Conservation (phyloP, 2,113 vertebrate species). For the Gymnarchus niloticus region DNA sequence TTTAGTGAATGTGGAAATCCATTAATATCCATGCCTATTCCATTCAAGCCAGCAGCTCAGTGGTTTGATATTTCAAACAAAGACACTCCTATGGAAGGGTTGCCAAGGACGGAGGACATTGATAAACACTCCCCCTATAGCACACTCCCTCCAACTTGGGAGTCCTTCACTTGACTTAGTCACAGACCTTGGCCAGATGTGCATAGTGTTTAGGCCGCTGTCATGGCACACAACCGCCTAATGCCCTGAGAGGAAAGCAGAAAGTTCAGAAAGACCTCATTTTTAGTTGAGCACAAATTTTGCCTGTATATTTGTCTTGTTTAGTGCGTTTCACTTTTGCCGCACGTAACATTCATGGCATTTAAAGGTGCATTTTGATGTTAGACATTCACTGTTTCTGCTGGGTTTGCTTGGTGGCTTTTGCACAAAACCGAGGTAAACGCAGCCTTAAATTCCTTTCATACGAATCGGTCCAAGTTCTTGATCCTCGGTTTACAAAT, state of each 20-base stretch:
- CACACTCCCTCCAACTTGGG: background rate
- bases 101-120: background rate
- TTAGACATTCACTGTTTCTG: background rate
- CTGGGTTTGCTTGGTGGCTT: background rate
- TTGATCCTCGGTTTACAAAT: background rate
- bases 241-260: background rate
- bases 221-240: background rate
- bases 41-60: background rate
- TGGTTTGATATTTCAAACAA: background rate
- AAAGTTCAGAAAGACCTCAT: background rate
- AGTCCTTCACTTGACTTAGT: background rate
- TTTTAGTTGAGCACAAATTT: slow-evolving; percentile 10
- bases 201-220: background rate
- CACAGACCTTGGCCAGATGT: slow-evolving; percentile 1
- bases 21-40: background rate
- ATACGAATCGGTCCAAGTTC: background rate
- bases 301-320: background rate
- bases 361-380: background rate
- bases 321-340: background rate
- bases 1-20: background rate
- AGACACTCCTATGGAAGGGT: background rate
- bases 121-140: background rate
- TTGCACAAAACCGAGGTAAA: background rate
- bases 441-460: background rate
- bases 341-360: background rate